These are phyloP conservation scores for Macquaria ambigua DNA, from an alignment of 2,113 vertebrate genomes.

Conservation along the genomic window DNA sequence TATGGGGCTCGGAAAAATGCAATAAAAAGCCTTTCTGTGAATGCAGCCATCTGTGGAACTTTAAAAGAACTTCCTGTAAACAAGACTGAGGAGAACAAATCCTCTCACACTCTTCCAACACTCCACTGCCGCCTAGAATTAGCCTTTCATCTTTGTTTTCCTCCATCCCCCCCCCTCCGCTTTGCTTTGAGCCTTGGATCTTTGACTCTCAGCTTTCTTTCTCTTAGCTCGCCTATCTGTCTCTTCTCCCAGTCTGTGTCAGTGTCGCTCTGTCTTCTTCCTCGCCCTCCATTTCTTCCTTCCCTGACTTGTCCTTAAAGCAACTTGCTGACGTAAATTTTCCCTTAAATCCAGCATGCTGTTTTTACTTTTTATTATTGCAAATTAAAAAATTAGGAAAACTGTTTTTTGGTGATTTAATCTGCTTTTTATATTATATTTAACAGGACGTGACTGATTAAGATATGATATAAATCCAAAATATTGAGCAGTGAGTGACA, in stretches of 20 bases:
- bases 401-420: not conserved
- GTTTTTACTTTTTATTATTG: not conserved
- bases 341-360: not conserved
- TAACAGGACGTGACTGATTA: not conserved
- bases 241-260: slow-evolving; percentile 7
- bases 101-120: slow-evolving; percentile 75
- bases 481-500: not conserved
- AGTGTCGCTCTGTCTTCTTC: slow-evolving; percentile 3
- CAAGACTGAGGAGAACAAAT: slow-evolving; percentile 82
- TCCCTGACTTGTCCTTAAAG: slow-evolving; percentile 5
- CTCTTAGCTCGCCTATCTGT: slow-evolving; percentile 10
- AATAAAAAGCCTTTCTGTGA: slow-evolving; percentile 84
- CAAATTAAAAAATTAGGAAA: not conserved
- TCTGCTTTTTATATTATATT: not conserved
- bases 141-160: slow-evolving; percentile 79
- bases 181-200: slow-evolving; percentile 20
- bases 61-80: slow-evolving; percentile 86
- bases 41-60: slow-evolving; percentile 83
- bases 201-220: slow-evolving; percentile 33
- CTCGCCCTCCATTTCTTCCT: not conserved
- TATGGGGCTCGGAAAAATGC: slow-evolving; percentile 84
- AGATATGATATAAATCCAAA: not conserved
- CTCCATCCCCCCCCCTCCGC: not conserved
- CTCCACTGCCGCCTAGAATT: slow-evolving; percentile 49
- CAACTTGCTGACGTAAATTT: slow-evolving; percentile 17